Evolutionary conservation across 2,797 vertebrate genomes (phyloP), one percentile per base, ranked within the genome.

Genomic region (Myripristis murdjan): DNA sequence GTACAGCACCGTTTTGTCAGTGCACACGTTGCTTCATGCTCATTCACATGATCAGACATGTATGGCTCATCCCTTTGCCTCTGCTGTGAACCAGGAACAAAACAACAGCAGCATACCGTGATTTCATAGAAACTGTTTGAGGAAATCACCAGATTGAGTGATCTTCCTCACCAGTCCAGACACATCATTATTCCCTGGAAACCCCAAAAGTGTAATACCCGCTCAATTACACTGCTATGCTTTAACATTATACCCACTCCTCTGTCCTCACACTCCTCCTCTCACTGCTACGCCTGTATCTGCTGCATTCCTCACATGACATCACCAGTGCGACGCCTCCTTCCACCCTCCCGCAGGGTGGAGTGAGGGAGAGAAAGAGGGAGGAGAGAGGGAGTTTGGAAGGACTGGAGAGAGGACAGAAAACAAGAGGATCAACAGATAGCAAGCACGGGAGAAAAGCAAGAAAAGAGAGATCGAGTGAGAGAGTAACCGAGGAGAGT

Each of bases 261-360:
- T 75, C 68, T 55, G 66, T 72, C 56, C 54, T 72, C 58, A 24
- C 39, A 66, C 81, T 89, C 83, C 89, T 84, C 83, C 87, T 74
- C 75, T 79, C 64, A 10, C 79, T 78, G 79, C 81, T 77, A 47
- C 73, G 89, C 88, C 86, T 85, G 79, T 87, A 87, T 94, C 90
- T 91, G 86, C 91, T 89, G 85, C 94, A 95, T 95, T 95, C 94
- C 94, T 92, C 2, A 77, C 87, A 88, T 95, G 93, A 95, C 94
- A 93, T 95, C 94, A 95, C 75, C 81, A 83, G 79, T 37, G 74
- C 84, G 79, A 79, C 75, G 72, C 91, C 93, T 88, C 91, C 94
- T 82, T 92, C 82, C 87, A 83, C 88, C 83, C 91, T 92, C 88
- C 88, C 87, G 91, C 90, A 91, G 91, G 92, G 90, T 90, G 85